Conservation (phyloP, 2,888 invertebrate genomes). For the Andricus quercusramuli region DNA sequence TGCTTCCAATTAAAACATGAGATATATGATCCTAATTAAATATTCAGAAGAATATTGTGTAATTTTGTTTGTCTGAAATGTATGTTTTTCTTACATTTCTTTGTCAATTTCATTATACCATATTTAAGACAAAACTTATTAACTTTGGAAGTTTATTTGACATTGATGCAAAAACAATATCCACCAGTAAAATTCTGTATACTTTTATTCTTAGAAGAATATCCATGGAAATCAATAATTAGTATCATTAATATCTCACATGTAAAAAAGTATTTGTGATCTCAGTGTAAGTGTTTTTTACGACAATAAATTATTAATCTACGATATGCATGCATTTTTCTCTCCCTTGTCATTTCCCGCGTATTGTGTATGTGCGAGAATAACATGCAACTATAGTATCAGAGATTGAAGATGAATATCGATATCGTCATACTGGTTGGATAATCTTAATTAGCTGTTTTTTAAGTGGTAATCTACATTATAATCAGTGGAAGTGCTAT, state of each 20-base stretch:
- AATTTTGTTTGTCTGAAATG: too few species aligned
- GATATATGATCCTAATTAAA: too few species aligned
- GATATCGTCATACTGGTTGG: not conserved
- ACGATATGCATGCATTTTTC: not conserved
- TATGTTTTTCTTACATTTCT: too few species aligned
- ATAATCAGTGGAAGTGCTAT: not conserved
- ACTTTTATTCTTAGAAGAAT: not conserved
- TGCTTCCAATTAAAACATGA: too few species aligned
- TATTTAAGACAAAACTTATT: not conserved
- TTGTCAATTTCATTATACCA: too few species aligned
- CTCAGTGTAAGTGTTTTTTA: slow-evolving; percentile 13
- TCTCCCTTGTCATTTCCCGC: not conserved
- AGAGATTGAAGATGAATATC: not conserved
- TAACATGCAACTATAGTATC: not conserved
- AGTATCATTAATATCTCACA: slow-evolving; percentile 4
- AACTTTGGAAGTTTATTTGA: not conserved
- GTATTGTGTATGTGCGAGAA: not conserved
- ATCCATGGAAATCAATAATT: not conserved
- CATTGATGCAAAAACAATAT: not conserved
- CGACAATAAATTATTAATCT: slow-evolving; percentile 24
- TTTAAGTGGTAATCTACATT: not conserved
- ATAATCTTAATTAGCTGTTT: slow-evolving; percentile 1
- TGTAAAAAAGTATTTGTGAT: not conserved
- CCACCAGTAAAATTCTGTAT: not conserved
- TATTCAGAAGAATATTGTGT: too few species aligned